Evolutionary conservation across 2,888 invertebrate species (phyloP), one percentile per base, ranked within the genome.

Genomic region (Schrankia costaestrigalis): DNA sequence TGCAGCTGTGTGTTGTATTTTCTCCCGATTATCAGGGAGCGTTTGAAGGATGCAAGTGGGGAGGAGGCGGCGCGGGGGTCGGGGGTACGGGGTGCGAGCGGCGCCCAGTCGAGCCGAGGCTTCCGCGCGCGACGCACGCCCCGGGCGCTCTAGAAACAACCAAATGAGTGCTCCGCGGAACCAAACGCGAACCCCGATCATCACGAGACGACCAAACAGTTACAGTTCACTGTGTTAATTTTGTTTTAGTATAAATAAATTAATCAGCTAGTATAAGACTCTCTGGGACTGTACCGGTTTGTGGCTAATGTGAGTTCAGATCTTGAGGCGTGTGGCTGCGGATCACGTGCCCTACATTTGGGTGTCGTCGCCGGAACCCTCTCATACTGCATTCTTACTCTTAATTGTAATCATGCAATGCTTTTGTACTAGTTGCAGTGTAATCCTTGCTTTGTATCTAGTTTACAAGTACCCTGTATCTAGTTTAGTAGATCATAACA

Each of bases 231-330:
- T 70, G 82, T 80, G 82, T 56, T 56, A 41, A 56, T 42, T 39
- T 38, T 50, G 33, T 41, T 52, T 40, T 42, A 48, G 36, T 47
- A 51, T 9, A 46, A 38, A 48, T 63, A 58, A 53, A 62, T 58
- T 56, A 40, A 48, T 36, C 59, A 34, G 33, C 56, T 66, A 66
- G 70, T 39, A 71, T 67, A 71, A 71, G 63, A 76, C 69, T 64
- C 41, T 64, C 61, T 70, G 51, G 81, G 79, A 83, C 69, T 80
- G 72, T 74, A 57, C 74, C 74, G 56, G 77, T 78, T 76, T 64
- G 80, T 77, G 82, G 75, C 77, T 72, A 72, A 86, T 84, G 85
- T 86, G 83, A 85, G 85, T 86, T 77, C 47, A 76, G 61, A 72
- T 71, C 59, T 62, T 60, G 64, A 65, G 63, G 70, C 74, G 70